Percentiles rank a stretch among this genome's conserved stretches.
Conservation (phyloP, 2,888 invertebrate genomes). For the Cheilosia variabilis region DNA sequence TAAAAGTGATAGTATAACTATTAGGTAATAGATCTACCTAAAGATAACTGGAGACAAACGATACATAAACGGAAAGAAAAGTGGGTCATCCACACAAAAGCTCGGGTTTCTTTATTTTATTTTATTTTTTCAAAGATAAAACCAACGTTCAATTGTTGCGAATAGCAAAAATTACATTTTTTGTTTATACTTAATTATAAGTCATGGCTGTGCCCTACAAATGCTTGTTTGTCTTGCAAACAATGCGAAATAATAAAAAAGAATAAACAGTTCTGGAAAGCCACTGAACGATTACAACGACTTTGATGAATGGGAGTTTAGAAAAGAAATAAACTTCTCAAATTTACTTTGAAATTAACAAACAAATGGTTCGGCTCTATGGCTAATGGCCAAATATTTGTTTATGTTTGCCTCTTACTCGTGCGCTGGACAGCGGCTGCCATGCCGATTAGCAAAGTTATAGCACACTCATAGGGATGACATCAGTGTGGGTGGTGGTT, state of each 20-base stretch:
- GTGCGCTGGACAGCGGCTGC: neutral
- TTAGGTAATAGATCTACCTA: neutral
- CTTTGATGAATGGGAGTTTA: conserved; percentile 8
- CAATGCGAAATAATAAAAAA: neutral
- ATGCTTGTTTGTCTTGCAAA: conserved; percentile 20
- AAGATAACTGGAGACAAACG: neutral
- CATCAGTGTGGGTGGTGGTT: conserved; percentile 39
- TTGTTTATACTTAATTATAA: conserved; percentile 34
- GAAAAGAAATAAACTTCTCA: neutral
- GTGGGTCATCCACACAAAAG: conserved; percentile 53
- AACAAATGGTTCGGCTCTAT: neutral
- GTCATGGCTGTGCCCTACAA: conserved; percentile 4
- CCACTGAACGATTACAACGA: conserved; percentile 52
- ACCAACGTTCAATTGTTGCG: conserved; percentile 11
- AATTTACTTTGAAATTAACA: conserved; percentile 16
- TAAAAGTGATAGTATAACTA: conserved; percentile 1
- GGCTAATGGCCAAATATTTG: conserved; percentile 55
- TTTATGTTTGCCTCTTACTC: conserved; percentile 46
- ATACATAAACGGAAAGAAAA: conserved; percentile 28
- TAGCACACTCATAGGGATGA: conserved; percentile 10
- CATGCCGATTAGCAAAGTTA: neutral
- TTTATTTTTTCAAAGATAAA: conserved; percentile 20
- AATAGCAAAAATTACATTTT: conserved; percentile 6
- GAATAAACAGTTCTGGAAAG: conserved; percentile 15
- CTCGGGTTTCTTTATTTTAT: conserved; percentile 19